Evolutionary conservation across 2,888 invertebrate genomes (phyloP).

Genomic region (Pandemis heparana): DNA sequence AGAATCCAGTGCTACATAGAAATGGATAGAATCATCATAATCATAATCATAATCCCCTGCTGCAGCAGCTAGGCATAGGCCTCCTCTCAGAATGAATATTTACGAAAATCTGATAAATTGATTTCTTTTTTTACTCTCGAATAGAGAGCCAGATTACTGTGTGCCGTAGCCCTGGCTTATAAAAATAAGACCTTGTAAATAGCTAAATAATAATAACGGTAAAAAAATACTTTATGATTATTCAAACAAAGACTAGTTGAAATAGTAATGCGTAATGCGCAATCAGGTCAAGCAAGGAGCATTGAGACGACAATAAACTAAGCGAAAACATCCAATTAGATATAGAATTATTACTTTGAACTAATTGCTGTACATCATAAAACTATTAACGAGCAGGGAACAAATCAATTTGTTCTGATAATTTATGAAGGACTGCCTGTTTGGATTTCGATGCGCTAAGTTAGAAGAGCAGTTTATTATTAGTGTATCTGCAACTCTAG

Average conservation of each 20-base stretch:
- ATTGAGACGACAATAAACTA: conserved; percentile 49
- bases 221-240: background rate
- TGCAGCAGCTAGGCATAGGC: too few species aligned
- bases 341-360: conserved; percentile 55
- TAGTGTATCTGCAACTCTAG: background rate
- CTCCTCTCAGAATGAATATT: too few species aligned
- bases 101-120: too few species aligned
- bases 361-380: conserved; percentile 60
- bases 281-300: conserved; percentile 45
- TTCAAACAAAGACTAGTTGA: conserved; percentile 18
- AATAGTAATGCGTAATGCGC: conserved; percentile 29
- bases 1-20: too few species aligned
- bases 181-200: too few species aligned
- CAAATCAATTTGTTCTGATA: conserved; percentile 43
- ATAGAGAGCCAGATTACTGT: too few species aligned
- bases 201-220: too few species aligned
- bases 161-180: too few species aligned
- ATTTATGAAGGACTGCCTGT: conserved; percentile 23
- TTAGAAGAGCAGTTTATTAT: background rate
- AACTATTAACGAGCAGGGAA: conserved; percentile 46
- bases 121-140: too few species aligned
- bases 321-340: conserved; percentile 64
- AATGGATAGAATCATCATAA: too few species aligned
- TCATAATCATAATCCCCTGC: too few species aligned
- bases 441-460: conserved; percentile 7